Base-by-base conservation (phyloP, 1,140 invertebrate genomes). In the Cydia pomonella region DNA sequence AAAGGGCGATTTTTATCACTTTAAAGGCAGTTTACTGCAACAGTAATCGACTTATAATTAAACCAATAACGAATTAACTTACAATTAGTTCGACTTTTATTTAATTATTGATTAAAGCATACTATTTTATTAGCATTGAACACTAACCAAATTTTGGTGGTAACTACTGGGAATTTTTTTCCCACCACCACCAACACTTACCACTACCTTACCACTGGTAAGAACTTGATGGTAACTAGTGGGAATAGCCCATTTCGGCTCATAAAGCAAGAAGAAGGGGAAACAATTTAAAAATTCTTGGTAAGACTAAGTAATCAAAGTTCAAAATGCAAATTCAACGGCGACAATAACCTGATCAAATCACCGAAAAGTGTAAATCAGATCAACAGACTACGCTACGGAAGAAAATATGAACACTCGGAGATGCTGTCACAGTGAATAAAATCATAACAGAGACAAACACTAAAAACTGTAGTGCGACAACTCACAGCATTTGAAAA, bases 261-360 rank as follows among this genome's bases (percentile, higher is more conserved):
- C 7, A 44, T 83, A 12, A 81, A 83, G 76, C 79, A 84, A 73
- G 79, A 83, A 73, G 9, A 9, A 33, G 73, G 53, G 23, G 82
- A 83, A 41, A 79, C 75, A 64, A 80, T 85, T 73, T 77, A 85
- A 27, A 79, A 75, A 75, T 84, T 82, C 72, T 27, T 84, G 18
- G 71, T 82, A n/a, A 50, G 80, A 25, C 59, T 84, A 13, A 13
- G 83, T 59, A 73, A 80, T 13, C 81, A 84, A 72, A 73, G 74
- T n/a, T 18, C 44, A 4, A 83, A 84, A 79, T 84, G 81, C 38
- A 69, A 80, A 77, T 82, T 81, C 69, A 12, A 64, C 63, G 18
- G 25, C 29, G 77, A 76, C 9, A 16, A 50, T n/a, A 50, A 50
- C 47, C n/a, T 50, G 13, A 50, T 13, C 47, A 50, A n/a, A 50